Percentiles rank a stretch among this genome's conserved stretches.
Conservation (phyloP, 2,113 vertebrate species). For the Channa maculata region DNA sequence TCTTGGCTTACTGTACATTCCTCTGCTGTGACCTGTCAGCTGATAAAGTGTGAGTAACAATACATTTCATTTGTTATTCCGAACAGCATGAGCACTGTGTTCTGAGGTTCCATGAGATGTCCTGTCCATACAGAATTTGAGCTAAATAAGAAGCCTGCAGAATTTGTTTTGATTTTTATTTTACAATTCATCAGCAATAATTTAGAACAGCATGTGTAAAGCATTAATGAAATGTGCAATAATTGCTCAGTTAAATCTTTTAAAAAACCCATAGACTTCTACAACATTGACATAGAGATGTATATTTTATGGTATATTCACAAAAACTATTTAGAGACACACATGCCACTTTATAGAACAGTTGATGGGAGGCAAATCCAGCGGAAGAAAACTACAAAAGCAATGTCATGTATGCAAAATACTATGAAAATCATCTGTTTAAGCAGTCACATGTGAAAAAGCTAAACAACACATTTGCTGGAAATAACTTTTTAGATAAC, state of each 20-base stretch:
- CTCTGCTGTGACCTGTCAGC: constrained; percentile 70
- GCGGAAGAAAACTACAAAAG: constrained; percentile 89
- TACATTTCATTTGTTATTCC: constrained; percentile 15
- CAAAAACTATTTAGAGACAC: constrained; percentile 90
- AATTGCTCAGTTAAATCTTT: constrained; percentile 87
- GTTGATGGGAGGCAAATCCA: constrained; percentile 90
- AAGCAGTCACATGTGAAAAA: constrained; percentile 62
- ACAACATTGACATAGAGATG: constrained; percentile 96
- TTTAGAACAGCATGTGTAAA: constrained; percentile 97
- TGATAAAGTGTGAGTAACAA: constrained; percentile 61
- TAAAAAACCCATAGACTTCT: constrained; percentile 90
- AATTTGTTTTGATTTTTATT: constrained; percentile 90
- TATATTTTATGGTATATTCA: constrained; percentile 90
- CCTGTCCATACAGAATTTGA: neutral
- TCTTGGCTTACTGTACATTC: constrained; percentile 76
- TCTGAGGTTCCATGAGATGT: no score
- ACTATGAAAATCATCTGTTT: constrained; percentile 62
- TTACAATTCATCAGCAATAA: constrained; percentile 95
- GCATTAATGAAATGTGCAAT: constrained; percentile 96
- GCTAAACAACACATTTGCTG: constrained; percentile 62
- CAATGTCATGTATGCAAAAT: constrained; percentile 79
- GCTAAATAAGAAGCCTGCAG: constrained; percentile 51
- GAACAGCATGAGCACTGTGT: neutral
- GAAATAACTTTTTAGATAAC: constrained; percentile 59
- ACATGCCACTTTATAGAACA: constrained; percentile 88